Evolutionary conservation across 64 coral and sea anemone species (phyloP), one percentile per base, ranked within the genome.

Genomic region (Montipora cactus): DNA sequence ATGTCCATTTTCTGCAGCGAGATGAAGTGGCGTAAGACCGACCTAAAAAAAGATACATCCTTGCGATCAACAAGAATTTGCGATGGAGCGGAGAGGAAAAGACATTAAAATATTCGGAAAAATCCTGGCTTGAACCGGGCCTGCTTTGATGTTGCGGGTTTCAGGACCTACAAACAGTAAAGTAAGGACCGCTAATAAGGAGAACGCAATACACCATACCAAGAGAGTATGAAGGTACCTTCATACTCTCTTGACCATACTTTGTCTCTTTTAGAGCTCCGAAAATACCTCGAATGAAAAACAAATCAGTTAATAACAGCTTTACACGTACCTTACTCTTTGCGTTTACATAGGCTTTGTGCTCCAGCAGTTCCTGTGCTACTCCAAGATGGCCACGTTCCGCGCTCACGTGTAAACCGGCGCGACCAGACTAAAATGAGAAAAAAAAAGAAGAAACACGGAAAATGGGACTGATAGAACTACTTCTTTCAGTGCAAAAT

Each of bases 261-360:
- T 57, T 57, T 11, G 6, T 57, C 6, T 57, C 53, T 28, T 28
- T 28, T 55, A 1, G 52, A 55, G 5, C 52, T 55, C 0, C 5
- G 66, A 8, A 5, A 20, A 8, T 21, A 6, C 4, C 5, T 47
- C 74, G 13, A 4, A 8, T 14, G 3, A 14, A 46, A 8, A 4
- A 76, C 3, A 14, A 13, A 76, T 7, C 11, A 25, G 74, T 47
- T 14, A 46, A 47, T 74, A 11, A 16, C 0, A 67, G 0, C 10
- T 86, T 21, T 28, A 49, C 8, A 25, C 55, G 9, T 79, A 97
- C 96, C 96, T 97, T 97, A 51, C 93, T 97, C 77, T 97, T 97
- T 7, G 93, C 93, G 73, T 97, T 97, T 57, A 97, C 96, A 67
- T 97, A 97, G 81, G 96, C 96, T 75, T 97, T 97, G 25, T 97